phyloP scores from a whole-genome alignment of 2,113 vertebrate species.

The Irena cyanogastra region DNA sequence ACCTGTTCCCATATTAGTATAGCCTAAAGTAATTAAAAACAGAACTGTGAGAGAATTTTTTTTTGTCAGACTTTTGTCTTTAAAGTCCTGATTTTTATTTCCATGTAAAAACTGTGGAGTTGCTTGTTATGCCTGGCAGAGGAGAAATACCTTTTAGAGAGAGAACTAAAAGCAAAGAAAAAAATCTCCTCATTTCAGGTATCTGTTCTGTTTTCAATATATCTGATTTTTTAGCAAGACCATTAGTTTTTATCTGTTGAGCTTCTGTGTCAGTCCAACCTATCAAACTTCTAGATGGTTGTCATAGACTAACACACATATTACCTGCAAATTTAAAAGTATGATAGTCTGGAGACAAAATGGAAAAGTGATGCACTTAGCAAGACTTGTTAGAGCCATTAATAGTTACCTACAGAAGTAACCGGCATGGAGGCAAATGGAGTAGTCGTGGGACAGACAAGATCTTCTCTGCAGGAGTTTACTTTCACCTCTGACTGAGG shows the following conservation, averaged over 20 bases:
- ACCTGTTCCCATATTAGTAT: neutral
- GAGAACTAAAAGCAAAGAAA: neutral
- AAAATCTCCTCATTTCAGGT: neutral
- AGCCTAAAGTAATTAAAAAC: neutral
- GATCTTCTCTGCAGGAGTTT: neutral
- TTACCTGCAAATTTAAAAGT: neutral
- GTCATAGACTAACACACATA: rapidly evolving
- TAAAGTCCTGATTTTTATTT: neutral
- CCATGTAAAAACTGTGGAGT: neutral
- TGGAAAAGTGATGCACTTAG: neutral
- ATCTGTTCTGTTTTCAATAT: neutral
- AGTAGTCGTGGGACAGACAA: neutral
- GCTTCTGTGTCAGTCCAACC: neutral
- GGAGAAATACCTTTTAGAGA: neutral
- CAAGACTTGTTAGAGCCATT: neutral
- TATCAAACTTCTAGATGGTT: neutral
- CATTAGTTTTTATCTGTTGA: neutral
- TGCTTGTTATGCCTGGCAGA: neutral
- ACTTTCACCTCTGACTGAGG: rapidly evolving
- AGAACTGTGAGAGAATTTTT: neutral
- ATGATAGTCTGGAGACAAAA: neutral
- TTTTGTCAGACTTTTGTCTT: neutral
- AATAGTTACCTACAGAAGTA: neutral
- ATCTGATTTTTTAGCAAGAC: neutral
- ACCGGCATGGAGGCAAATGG: neutral